Conservation (phyloP, 1,140 invertebrate species). For the Caenorhabditis briggsae region DNA sequence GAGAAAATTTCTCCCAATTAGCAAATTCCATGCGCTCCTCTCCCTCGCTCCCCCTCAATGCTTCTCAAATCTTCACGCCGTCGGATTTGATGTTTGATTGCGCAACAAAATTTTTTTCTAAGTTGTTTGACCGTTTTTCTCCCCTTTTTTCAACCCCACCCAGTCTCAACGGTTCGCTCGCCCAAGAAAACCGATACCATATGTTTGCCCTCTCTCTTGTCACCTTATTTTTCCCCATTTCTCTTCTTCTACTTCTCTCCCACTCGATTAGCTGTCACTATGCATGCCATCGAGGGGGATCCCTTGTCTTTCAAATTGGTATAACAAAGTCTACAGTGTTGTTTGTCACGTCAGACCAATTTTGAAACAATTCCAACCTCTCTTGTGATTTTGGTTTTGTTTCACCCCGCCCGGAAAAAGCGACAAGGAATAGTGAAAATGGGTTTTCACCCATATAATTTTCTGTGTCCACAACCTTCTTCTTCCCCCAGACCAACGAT, state of each 20-base stretch:
- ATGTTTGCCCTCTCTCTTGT: conserved; percentile 41
- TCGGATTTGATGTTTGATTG: conserved; percentile 51
- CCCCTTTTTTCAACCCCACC: neutral
- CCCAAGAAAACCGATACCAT: conserved; percentile 39
- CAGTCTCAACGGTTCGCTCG: conserved; percentile 20
- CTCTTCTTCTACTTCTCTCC: neutral
- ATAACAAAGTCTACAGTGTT: neutral
- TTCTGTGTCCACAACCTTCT: neutral
- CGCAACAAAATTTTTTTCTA: neutral
- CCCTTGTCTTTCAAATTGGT: no score
- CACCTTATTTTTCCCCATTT: neutral
- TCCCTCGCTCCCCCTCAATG: neutral
- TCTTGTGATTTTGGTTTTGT: neutral
- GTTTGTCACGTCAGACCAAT: neutral
- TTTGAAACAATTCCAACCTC: neutral
- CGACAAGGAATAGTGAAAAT: conserved; percentile 35
- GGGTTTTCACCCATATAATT: conserved; percentile 42
- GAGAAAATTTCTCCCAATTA: neutral
- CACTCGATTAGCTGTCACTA: neutral
- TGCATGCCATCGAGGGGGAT: neutral
- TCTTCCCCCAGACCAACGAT: conserved; percentile 12
- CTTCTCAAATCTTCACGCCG: neutral
- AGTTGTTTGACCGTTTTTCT: conserved; percentile 35
- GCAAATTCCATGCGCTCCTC: neutral
- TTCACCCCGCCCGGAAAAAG: neutral